Base-by-base conservation (phyloP, 2,113 vertebrate species). In the Lagopus muta region DNA sequence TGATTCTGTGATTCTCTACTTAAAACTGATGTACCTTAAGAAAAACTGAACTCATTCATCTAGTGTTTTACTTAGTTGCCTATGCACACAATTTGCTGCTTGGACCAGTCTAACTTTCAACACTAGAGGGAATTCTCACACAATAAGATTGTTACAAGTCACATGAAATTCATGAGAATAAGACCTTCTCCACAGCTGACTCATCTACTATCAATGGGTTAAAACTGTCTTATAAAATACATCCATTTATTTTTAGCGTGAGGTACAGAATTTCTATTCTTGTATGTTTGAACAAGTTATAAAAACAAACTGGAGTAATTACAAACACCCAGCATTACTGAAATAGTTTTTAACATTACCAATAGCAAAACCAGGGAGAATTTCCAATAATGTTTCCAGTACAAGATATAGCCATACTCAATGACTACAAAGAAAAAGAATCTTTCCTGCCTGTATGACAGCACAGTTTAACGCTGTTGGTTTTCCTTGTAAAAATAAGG, bases 41-140 rank as follows among this genome's bases (percentile, higher is more conserved):
- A 86, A 88, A 66, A 88, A 18, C 40, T 43, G 55, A 58, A 74
- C 28, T 67, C 20, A 13, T 61, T 81, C 13, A 64, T 24, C 22
- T 50, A n/a, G 16, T 12, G 16, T 32, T 71, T 32, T 80, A 15
- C 62, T 48, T 48, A 48, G 47, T 48, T 48, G 47, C 12, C 47
- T 48, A 48, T 21, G 11, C 47, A 48, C 20, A 71, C 4, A 10
- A 13, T 28, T 8, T 65, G 36, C 28, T 90, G 15, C 60, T 90
- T 70, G 70, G 30, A 92, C 40, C 36, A 52, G n/a, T 32, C 82
- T 48, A 10, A 61, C 78, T 93, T 93, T 66, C 70, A 89, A 74
- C 73, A 85, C 52, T 94, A 92, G 89, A 90, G 92, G 92, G 92
- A 72, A 92, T 74, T 76, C 81, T 57, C 89, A 27, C 43, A 65